Evolutionary conservation across 2,888 invertebrate genomes (phyloP).

Genomic region (Plagodis dolabraria): DNA sequence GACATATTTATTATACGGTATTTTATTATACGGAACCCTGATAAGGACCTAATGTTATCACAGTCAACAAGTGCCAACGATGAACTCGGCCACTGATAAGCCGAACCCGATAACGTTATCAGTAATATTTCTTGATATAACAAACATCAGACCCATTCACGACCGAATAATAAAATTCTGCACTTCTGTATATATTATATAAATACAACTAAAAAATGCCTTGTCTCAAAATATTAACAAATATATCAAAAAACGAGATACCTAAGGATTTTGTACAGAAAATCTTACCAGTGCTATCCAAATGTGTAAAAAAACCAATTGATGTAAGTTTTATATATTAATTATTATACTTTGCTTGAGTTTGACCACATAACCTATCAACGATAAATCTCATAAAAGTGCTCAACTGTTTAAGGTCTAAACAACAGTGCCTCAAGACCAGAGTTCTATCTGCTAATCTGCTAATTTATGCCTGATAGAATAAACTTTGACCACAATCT

Average conservation of each 20-base stretch:
- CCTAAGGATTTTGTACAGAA: slow-evolving; percentile 60
- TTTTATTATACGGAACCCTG: too few species aligned
- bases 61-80: not conserved
- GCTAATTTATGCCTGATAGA: too few species aligned
- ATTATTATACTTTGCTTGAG: too few species aligned
- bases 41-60: too few species aligned
- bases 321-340: slow-evolving; percentile 44
- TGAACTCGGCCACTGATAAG: not conserved
- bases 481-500: too few species aligned
- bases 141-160: not conserved
- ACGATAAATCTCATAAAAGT: too few species aligned
- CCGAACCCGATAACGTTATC: not conserved
- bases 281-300: slow-evolving; percentile 55
- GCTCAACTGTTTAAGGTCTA: too few species aligned
- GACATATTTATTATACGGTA: too few species aligned
- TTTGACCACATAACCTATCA: too few species aligned
- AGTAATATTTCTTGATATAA: not conserved
- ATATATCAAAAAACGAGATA: slow-evolving; percentile 55
- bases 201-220: slow-evolving; percentile 55
- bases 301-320: slow-evolving; percentile 49
- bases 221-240: slow-evolving; percentile 65
- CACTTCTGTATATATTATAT: not conserved
- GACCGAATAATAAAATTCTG: not conserved
- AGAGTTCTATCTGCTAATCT: too few species aligned
- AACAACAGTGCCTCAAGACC: too few species aligned